A percentile compares a stretch with the other conserved stretches of the same genome.
Evolutionary conservation across 2,888 invertebrate genomes (phyloP).

Genomic region (Stenichneumon culpator): DNA sequence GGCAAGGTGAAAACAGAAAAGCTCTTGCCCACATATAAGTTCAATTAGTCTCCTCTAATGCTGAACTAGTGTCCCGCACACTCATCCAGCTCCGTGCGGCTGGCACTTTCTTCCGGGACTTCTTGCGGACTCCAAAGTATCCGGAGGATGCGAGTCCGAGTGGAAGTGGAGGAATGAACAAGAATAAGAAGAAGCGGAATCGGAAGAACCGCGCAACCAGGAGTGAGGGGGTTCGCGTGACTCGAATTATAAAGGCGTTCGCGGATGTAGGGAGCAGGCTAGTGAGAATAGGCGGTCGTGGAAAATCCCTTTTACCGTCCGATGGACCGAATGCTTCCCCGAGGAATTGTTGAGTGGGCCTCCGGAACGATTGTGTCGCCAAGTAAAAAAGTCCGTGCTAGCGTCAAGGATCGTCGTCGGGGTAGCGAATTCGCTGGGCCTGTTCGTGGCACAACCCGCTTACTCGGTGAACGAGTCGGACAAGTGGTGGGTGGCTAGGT

Average conservation of each 20-base stretch:
- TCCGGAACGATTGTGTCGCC: slow-evolving; percentile 12
- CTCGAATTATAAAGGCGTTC: slow-evolving; percentile 48
- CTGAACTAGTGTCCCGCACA: slow-evolving; percentile 36
- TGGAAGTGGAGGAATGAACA: slow-evolving; percentile 19
- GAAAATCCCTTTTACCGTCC: slow-evolving; percentile 55
- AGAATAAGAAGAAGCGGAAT: slow-evolving; percentile 24
- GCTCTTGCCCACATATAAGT: slow-evolving; percentile 11
- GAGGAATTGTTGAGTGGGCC: slow-evolving; percentile 23
- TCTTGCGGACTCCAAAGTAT: slow-evolving; percentile 38
- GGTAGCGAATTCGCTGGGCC: neutral
- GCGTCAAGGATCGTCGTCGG: slow-evolving; percentile 2
- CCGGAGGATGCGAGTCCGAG: slow-evolving; percentile 19
- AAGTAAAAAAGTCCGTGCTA: slow-evolving; percentile 26
- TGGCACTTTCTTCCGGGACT: slow-evolving; percentile 24
- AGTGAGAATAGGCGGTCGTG: slow-evolving; percentile 13
- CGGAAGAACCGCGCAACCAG: neutral
- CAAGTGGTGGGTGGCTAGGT: slow-evolving; percentile 2
- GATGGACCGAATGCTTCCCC: slow-evolving; percentile 29
- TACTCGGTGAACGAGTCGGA: slow-evolving; percentile 1
- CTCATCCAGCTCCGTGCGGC: neutral
- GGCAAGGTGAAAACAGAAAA: slow-evolving; percentile 8
- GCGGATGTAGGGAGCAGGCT: neutral
- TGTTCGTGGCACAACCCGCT: slow-evolving; percentile 22
- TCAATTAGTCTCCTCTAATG: slow-evolving; percentile 54
- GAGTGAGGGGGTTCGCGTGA: slow-evolving; percentile 27